phyloP scores from a whole-genome alignment of 1,140 invertebrate genomes.

The Lordiphosa collinella region DNA sequence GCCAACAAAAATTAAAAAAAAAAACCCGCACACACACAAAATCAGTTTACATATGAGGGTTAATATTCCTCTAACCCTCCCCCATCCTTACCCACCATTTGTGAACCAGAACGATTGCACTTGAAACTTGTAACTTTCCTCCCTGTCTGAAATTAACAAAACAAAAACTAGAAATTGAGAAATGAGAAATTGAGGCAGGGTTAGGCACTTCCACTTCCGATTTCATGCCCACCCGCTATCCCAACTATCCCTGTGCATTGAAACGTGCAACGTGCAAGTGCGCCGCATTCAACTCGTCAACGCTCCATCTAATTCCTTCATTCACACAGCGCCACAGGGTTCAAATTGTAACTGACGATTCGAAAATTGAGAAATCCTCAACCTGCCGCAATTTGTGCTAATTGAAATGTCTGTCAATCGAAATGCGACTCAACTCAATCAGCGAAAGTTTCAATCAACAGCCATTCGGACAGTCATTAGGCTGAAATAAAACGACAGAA shows the following conservation, averaged over 20 bases:
- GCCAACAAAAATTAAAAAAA: conserved; percentile 24
- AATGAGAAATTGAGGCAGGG: conserved; percentile 24
- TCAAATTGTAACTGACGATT: conserved; percentile 49
- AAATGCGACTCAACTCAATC: conserved; percentile 76
- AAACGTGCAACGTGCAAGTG: conserved; percentile 31
- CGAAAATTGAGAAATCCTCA: conserved; percentile 22
- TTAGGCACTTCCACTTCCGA: conserved; percentile 34
- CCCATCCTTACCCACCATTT: no score
- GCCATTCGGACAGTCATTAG: conserved; percentile 34
- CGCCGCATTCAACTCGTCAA: conserved; percentile 55
- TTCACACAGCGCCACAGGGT: conserved; percentile 46
- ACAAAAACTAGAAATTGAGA: conserved; percentile 26
- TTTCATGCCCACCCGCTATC: conserved; percentile 68
- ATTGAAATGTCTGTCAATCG: conserved; percentile 74
- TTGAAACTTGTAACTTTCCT: conserved; percentile 64
- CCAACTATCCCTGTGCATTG: conserved; percentile 58
- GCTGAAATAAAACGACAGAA: conserved; percentile 25
- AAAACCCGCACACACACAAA: conserved; percentile 16
- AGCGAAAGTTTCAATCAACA: conserved; percentile 67
- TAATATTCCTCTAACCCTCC: no score
- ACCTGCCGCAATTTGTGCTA: conserved; percentile 62
- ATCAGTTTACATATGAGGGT: conserved; percentile 16
- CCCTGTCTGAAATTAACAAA: conserved; percentile 2
- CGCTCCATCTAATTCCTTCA: conserved; percentile 61
- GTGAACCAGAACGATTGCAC: conserved; percentile 33